A percentile compares a stretch with the other conserved stretches of the same genome.
phyloP scores from a whole-genome alignment of 2,113 vertebrate genomes.

The Leucosticte australis region DNA sequence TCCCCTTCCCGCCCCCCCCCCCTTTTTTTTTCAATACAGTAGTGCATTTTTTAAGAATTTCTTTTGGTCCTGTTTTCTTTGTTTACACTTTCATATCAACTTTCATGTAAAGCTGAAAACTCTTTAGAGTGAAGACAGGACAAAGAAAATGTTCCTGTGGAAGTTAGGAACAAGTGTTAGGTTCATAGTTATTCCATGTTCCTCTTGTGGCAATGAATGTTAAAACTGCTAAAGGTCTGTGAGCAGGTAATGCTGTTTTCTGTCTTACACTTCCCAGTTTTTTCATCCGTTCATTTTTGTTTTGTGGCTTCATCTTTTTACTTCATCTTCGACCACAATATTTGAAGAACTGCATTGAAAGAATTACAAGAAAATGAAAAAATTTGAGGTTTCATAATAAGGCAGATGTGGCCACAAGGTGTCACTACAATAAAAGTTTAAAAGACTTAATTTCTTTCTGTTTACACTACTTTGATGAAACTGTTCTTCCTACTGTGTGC shows the following conservation, averaged over 20 bases:
- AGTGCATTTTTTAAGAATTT: background rate
- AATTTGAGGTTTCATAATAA: background rate
- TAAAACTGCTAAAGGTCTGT: background rate
- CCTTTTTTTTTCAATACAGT: fast-evolving
- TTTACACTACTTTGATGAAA: background rate
- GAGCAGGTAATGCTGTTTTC: background rate
- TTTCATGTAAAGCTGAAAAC: background rate
- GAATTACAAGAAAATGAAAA: background rate
- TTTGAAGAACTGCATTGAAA: background rate
- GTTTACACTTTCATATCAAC: background rate
- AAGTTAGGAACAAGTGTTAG: background rate
- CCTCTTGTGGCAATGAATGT: background rate
- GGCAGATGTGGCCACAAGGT: conserved; percentile 69
- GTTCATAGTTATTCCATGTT: background rate
- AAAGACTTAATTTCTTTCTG: background rate
- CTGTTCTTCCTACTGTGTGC: background rate
- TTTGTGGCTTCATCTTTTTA: background rate
- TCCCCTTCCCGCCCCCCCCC: fast-evolving
- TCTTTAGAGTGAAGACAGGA: background rate
- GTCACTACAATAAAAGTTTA: conserved; percentile 68
- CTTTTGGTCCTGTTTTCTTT: background rate
- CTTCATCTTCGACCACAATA: background rate
- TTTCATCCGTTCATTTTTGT: background rate
- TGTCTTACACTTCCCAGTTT: background rate
- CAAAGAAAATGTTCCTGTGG: background rate